Evolutionary conservation across 2,113 vertebrate species (phyloP).

Genomic region (Prietella phreatophila): DNA sequence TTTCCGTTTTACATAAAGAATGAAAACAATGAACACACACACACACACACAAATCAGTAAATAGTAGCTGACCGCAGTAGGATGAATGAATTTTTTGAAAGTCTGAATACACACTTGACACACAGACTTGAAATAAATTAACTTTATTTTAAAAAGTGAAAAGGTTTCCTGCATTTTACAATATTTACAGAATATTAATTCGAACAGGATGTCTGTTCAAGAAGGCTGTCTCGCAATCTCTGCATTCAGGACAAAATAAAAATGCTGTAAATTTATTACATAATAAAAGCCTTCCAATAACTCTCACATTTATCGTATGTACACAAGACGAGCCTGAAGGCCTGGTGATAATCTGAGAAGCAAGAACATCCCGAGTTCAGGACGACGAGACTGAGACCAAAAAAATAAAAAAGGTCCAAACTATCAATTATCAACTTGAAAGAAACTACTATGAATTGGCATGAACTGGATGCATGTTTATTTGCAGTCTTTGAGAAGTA

Average conservation of each 20-base stretch:
- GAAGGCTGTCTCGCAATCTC: background rate
- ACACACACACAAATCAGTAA: too few species aligned
- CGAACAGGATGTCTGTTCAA: background rate
- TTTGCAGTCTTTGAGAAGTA: background rate
- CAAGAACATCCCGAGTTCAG: background rate
- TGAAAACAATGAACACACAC: background rate
- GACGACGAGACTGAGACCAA: background rate
- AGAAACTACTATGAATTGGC: background rate
- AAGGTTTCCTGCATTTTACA: conserved; percentile 38
- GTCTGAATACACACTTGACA: background rate
- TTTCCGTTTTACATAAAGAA: background rate
- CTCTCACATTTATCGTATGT: background rate
- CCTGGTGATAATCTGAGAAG: background rate
- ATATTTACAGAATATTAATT: conserved; percentile 52
- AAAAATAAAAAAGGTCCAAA: background rate
- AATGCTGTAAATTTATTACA: background rate
- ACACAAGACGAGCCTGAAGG: background rate
- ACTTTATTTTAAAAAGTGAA: conserved; percentile 53
- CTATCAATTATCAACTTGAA: background rate
- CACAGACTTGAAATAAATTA: conserved; percentile 49
- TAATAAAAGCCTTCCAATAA: conserved; percentile 15
- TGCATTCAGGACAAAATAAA: conserved; percentile 3
- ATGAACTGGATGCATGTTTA: background rate
- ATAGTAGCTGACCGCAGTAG: background rate
- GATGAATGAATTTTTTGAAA: background rate